These are phyloP conservation scores for Syngnathus floridae DNA, from an alignment of 2,113 vertebrate species.

Conservation along the genomic window DNA sequence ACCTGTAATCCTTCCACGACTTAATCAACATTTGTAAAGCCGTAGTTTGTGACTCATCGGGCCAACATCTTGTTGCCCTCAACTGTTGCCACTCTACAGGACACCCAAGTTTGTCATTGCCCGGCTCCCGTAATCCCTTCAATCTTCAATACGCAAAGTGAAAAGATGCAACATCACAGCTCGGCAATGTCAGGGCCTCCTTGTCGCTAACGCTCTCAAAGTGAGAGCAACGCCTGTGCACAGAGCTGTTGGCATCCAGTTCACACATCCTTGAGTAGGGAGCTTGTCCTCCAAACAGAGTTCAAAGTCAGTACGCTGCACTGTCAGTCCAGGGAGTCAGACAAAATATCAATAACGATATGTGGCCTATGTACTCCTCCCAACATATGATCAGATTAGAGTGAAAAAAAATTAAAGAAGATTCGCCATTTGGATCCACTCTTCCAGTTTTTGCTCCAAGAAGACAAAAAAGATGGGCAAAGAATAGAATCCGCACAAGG, in stretches of 20 bases:
- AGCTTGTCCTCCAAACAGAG: neutral
- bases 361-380: too few species aligned
- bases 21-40: constrained; percentile 66
- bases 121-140: constrained; percentile 36
- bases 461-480: constrained; percentile 22
- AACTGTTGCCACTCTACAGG: constrained; percentile 8
- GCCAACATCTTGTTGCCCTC: constrained; percentile 24
- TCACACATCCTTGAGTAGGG: neutral
- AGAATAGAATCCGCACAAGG: constrained; percentile 24
- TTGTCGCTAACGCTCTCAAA: constrained; percentile 27
- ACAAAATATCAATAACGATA: too few species aligned
- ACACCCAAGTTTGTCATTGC: constrained; percentile 21
- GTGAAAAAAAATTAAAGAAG: neutral
- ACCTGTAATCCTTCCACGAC: constrained; percentile 53
- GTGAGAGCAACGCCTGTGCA: constrained; percentile 37
- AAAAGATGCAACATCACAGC: constrained; percentile 36
- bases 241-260: constrained; percentile 43
- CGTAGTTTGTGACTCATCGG: constrained; percentile 41
- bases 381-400: too few species aligned
- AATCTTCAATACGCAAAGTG: constrained; percentile 17
- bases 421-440: constrained; percentile 30
- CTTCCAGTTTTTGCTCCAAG: constrained; percentile 21
- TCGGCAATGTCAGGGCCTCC: constrained; percentile 17
- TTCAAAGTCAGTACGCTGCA: too few species aligned
- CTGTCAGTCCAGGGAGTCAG: too few species aligned